These are phyloP conservation scores for Synergus gifuensis DNA, from an alignment of 2,888 invertebrate genomes.

Conservation along the genomic window DNA sequence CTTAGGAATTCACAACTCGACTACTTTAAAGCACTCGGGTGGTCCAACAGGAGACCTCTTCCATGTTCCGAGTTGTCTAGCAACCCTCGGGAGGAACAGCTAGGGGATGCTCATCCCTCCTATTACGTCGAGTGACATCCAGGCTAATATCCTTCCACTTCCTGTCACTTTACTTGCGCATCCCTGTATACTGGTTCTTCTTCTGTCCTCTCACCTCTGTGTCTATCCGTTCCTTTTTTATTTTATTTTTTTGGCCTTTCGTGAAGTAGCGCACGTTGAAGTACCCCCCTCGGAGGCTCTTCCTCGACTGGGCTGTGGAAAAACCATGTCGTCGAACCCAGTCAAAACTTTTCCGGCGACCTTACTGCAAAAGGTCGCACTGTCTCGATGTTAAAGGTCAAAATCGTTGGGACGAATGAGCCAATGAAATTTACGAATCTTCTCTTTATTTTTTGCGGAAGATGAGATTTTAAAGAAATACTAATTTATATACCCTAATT, in stretches of 20 bases:
- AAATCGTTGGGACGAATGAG: background rate
- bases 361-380: background rate
- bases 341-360: background rate
- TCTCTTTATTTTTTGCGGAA: no score
- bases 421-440: background rate
- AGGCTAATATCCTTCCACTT: conserved; percentile 73
- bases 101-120: conserved; percentile 55
- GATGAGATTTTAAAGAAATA: no score
- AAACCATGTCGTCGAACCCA: conserved; percentile 55
- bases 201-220: conserved; percentile 33
- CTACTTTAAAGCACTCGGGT: conserved; percentile 26
- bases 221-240: conserved; percentile 42
- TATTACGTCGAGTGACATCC: conserved; percentile 67
- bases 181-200: conserved; percentile 51
- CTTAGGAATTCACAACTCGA: conserved; percentile 37
- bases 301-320: conserved; percentile 52
- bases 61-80: conserved; percentile 31
- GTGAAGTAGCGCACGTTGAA: conserved; percentile 39
- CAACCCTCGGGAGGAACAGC: conserved; percentile 39
- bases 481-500: no score
- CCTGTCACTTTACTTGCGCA: conserved; percentile 66
- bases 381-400: background rate
- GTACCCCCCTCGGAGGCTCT: conserved; percentile 45
- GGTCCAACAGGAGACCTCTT: conserved; percentile 41
- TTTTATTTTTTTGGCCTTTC: conserved; percentile 38